A percentile compares a stretch with the other conserved stretches of the same genome.
phyloP scores from a whole-genome alignment of 64 coral and sea anemone species.

The Catalaphyllia jardinei region DNA sequence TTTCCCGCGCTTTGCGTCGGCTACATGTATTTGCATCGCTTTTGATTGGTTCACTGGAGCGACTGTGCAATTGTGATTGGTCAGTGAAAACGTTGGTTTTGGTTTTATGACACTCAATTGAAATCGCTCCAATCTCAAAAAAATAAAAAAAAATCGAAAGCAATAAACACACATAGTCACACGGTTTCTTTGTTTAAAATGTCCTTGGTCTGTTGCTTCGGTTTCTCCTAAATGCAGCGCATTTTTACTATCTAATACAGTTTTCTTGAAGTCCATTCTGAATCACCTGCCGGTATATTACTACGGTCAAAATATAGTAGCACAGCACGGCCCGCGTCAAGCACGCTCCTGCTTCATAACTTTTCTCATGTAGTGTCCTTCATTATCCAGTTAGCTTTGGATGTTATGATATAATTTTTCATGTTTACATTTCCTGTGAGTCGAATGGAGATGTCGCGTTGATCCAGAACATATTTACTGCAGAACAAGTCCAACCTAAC shows the following conservation, averaged over 20 bases:
- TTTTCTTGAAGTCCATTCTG: neutral
- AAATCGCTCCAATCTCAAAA: too few relatives aligned
- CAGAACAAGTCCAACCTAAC: constrained; percentile 20
- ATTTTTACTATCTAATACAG: neutral
- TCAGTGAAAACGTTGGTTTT: too few relatives aligned
- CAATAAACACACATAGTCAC: too few relatives aligned
- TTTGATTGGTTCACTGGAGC: too few relatives aligned
- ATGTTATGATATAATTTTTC: neutral
- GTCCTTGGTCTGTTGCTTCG: neutral
- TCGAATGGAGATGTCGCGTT: neutral
- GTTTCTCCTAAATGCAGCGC: neutral
- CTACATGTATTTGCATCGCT: too few relatives aligned
- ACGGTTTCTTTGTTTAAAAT: too few relatives aligned
- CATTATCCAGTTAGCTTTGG: neutral
- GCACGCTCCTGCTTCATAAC: neutral
- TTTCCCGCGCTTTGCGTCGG: too few relatives aligned
- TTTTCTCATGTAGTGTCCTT: neutral
- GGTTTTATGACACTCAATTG: too few relatives aligned
- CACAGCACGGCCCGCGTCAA: neutral
- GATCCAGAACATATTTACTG: neutral
- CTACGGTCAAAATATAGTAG: neutral
- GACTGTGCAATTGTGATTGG: too few relatives aligned
- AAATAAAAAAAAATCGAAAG: too few relatives aligned
- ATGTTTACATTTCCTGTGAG: neutral
- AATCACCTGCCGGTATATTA: neutral